Conservation (phyloP, 2,113 vertebrate species). For the Halcyon malimbica region DNA sequence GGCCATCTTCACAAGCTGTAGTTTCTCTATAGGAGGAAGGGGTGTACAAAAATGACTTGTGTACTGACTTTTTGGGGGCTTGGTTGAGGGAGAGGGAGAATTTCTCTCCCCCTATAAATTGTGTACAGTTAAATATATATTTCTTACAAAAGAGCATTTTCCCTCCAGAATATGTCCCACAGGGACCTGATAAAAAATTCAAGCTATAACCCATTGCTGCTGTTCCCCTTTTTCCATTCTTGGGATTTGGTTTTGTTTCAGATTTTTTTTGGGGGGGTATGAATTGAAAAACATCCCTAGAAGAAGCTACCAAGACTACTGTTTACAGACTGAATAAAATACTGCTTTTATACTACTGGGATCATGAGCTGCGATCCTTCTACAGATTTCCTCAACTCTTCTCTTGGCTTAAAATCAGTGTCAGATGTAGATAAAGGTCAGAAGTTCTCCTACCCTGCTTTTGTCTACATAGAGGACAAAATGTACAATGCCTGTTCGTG, state of each 20-base stretch:
- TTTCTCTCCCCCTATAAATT: conserved; percentile 70
- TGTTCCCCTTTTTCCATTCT: conserved; percentile 50
- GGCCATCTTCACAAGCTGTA: conserved; percentile 42
- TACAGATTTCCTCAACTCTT: conserved; percentile 47
- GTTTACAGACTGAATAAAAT: conserved; percentile 75
- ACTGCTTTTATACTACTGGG: conserved; percentile 79
- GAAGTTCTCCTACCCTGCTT: conserved; percentile 44
- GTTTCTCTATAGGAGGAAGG: conserved; percentile 52
- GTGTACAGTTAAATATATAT: conserved; percentile 77
- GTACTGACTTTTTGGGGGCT: conserved; percentile 8
- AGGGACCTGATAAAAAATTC: conserved; percentile 45
- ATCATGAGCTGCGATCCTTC: conserved; percentile 69
- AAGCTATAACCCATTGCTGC: conserved; percentile 65
- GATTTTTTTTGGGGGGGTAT: conserved; percentile 27
- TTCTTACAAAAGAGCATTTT: conserved; percentile 71
- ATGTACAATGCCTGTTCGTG: conserved; percentile 64
- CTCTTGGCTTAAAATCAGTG: conserved; percentile 28
- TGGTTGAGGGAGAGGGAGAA: conserved; percentile 49
- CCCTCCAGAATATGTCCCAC: conserved; percentile 46
- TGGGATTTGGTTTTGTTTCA: neutral
- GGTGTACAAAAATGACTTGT: conserved; percentile 42
- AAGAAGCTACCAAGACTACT: conserved; percentile 67
- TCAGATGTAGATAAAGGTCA: conserved; percentile 62
- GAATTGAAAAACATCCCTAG: conserved; percentile 57
- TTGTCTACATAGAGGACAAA: conserved; percentile 63